Conservation (phyloP, 2,113 vertebrate genomes). For the Pycnonotus jocosus region DNA sequence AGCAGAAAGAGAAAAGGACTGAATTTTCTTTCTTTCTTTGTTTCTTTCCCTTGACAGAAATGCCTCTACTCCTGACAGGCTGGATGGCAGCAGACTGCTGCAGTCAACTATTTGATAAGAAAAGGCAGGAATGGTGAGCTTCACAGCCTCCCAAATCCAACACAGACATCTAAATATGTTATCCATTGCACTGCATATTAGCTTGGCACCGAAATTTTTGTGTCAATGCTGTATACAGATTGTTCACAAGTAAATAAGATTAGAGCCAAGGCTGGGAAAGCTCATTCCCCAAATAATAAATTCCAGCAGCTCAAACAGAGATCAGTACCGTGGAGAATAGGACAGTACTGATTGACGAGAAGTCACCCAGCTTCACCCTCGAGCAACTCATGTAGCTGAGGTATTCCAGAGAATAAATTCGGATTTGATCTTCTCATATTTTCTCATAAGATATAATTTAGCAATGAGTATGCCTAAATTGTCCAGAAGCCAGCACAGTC, state of each 20-base stretch:
- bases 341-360: background rate
- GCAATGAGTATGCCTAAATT: background rate
- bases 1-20: constrained; percentile 6
- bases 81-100: background rate
- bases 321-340: background rate
- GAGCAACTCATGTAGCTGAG: background rate
- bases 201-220: background rate
- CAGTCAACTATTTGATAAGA: background rate
- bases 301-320: background rate
- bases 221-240: background rate
- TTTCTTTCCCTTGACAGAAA: background rate
- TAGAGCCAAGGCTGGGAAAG: background rate
- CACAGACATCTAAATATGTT: background rate
- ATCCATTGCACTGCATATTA: background rate
- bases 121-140: background rate
- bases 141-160: background rate
- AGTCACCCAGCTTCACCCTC: background rate
- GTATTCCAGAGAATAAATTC: background rate
- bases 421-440: background rate
- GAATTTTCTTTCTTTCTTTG: background rate
- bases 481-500: background rate
- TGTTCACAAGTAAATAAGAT: background rate
- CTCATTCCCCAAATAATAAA: background rate
- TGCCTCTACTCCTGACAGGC: background rate
- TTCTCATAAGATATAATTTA: background rate